These are phyloP conservation scores for Trilocha varians DNA, from an alignment of 2,888 invertebrate species.

Conservation along the genomic window DNA sequence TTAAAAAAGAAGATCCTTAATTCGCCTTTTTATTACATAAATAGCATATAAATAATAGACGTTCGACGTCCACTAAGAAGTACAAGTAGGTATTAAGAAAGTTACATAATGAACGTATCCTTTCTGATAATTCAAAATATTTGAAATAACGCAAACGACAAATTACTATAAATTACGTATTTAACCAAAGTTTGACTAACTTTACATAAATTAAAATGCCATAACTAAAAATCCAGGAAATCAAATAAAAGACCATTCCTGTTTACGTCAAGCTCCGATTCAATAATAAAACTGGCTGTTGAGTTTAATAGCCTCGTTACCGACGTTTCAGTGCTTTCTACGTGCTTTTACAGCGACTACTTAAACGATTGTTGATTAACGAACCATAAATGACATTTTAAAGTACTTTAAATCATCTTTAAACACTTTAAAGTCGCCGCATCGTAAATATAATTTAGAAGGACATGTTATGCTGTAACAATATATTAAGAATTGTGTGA, in stretches of 20 bases:
- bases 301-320: constrained; percentile 27
- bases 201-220: not conserved
- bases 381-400: constrained; percentile 29
- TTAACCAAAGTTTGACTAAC: not conserved
- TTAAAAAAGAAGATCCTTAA: no score
- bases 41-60: no score
- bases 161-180: no score
- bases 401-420: constrained; percentile 10
- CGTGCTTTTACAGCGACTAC: constrained; percentile 19
- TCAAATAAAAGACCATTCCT: constrained; percentile 8
- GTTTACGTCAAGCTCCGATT: constrained; percentile 21
- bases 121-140: no score
- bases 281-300: constrained; percentile 24
- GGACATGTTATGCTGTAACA: not conserved
- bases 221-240: not conserved
- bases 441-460: constrained; percentile 13
- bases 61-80: no score
- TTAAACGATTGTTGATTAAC: constrained; percentile 36
- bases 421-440: constrained; percentile 2
- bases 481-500: not conserved
- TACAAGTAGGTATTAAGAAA: no score
- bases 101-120: no score
- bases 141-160: no score
- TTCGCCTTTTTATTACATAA: no score
- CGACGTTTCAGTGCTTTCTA: constrained; percentile 17